Evolutionary conservation across 2,797 vertebrate genomes (phyloP).

Genomic region (Megaceryle alcyon): DNA sequence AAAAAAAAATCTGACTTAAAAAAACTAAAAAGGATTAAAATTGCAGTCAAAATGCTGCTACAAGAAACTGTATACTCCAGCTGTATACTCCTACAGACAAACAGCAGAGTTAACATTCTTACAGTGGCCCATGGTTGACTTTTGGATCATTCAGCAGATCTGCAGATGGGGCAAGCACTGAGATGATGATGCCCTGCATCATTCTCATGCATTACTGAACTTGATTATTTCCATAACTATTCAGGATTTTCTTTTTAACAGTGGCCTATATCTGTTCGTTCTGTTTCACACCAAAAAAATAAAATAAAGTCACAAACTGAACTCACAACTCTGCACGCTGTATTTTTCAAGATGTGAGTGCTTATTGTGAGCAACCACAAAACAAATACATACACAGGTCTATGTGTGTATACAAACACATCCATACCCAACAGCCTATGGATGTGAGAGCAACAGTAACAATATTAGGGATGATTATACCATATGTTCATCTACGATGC

Average conservation of each 20-base stretch:
- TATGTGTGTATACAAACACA: accelerated
- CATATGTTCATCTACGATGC: accelerated
- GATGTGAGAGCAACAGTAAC: neutral
- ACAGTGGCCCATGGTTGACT: neutral
- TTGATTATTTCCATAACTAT: neutral
- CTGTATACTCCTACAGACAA: neutral
- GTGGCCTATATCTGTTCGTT: neutral
- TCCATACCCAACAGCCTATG: too few relatives aligned
- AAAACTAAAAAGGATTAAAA: neutral
- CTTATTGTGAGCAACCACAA: neutral
- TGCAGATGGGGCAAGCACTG: neutral
- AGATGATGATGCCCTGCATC: neutral
- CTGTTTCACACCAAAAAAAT: neutral
- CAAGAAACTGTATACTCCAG: neutral
- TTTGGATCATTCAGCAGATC: neutral
- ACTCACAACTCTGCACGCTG: neutral
- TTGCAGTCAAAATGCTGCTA: neutral
- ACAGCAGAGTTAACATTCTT: neutral
- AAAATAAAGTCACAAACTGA: neutral
- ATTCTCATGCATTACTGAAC: neutral
- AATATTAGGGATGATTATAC: too few relatives aligned
- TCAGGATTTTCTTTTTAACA: neutral
- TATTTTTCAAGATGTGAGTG: neutral
- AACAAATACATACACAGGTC: neutral
- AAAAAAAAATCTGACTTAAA: neutral